Base-by-base conservation (phyloP, 2,113 vertebrate species). In the Bucco capensis region DNA sequence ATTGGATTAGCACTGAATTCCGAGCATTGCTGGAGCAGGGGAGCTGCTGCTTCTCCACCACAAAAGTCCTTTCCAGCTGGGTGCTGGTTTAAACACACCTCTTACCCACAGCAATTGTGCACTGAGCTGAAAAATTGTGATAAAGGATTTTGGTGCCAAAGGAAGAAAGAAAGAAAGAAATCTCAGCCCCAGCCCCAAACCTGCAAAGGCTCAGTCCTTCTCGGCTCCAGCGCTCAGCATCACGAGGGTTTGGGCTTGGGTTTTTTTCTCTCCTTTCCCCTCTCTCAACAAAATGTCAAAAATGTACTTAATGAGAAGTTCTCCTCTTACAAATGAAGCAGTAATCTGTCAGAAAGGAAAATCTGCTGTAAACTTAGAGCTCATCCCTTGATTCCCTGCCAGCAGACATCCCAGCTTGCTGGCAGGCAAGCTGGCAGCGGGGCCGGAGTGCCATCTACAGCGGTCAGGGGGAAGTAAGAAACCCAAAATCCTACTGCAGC, bases 331-430 rank as follows among this genome's bases (percentile, higher is more conserved):
- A 88, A 88, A 93, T 77, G 85, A 93, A 94, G 94, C 81, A 25
- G 89, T 92, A 90, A 92, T 89, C 93, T 94, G 93, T 95, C 93
- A 94, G 87, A 82, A 93, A 86, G 86, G 94, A 89, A 93, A 79
- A 95, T 82, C 53, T 90, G 93, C 89, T 82, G 87, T 57, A 91
- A 90, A 90, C 76, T 94, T 62, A 11, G 76, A 76, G 87, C 86
- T 96, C 86, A 87, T 90, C 50, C 88, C 73, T 57, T 57, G 89
- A 37, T 64, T 90, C 80, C 2, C 35, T 38, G 90, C 94, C 95
- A 94, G 86, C 66, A 31, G 0, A n/a, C 71, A 10, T 61, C 28
- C 35, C 73, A 18, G 93, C 78, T 61, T n/a, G 9, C 61, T 6
- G 79, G 61, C 79, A 57, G 86, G 28, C 25, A 14, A 50, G 67